Evolutionary conservation across 2,888 invertebrate species (phyloP), one percentile per base, ranked within the genome.

Genomic region (Folsomia manolachei): DNA sequence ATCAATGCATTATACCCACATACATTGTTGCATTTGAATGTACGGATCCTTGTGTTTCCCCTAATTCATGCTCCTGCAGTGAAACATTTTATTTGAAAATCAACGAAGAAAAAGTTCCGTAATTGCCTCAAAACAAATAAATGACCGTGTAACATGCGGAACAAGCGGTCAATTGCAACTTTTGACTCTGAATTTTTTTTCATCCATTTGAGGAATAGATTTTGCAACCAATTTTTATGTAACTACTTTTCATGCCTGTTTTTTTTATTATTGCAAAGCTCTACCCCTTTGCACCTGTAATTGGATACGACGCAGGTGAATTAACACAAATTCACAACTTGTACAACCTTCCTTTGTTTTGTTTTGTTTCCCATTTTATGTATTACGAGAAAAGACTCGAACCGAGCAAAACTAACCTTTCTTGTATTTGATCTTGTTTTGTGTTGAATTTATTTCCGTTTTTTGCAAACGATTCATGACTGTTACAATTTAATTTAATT

Each of bases 41-140:
- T 9, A 39, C 7, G 14, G 39, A 39, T 39, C 39, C 39, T 39
- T 39, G 14, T 39, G 4, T 9, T 14, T 39, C 39, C 7, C 14
- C 39, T n/a, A n/a, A n/a, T 4, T 39, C 39, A 9, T 39, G 39
- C 39, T 39, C 39, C 39, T 39, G 4, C 7, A 39, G 39, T 39
- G 14, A 14, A 56, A 56, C 56, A 56, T 56, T 56, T 56, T 21
- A 19, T 19, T 56, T 56, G 18, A 19, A 56, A 21, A 56, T 14
- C 18, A 19, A 56, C 7, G 21, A 21, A 19, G 4, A 56, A 21
- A 56, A 56, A 56, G 21, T 19, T 19, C 56, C 56, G 56, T 56
- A 56, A 56, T 56, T 56, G 56, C 56, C 39, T 56, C 11, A 56
- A 56, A 56, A 56, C 56, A 56, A 56, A 56, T 56, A 56, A 56